Evolutionary conservation across 2,797 vertebrate genomes (phyloP), one percentile per base, ranked within the genome.

Genomic region (Danio kyathit): DNA sequence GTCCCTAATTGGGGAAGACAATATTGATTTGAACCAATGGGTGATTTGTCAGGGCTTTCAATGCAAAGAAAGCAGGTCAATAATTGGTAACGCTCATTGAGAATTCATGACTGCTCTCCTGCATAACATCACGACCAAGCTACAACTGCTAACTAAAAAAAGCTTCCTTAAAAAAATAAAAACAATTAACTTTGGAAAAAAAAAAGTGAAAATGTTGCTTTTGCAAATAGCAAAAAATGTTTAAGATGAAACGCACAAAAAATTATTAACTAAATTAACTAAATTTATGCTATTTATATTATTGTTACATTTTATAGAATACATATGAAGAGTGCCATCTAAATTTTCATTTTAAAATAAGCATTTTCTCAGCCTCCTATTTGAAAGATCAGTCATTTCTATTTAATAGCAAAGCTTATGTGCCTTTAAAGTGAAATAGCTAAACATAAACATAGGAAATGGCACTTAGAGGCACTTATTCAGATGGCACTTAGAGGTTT

Each of bases 11-110:
- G 56, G 52, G 64, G 46, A 61, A 44, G 74, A 69, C 70, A 63
- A 59, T 54, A 81, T 84, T 78, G 83, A 84, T 84, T 67, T 61
- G 40, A 74, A 52, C 40, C 70, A 65, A 63, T 57, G 69, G 80
- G 69, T 0, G 75, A 73, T 78, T 73, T 60, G 64, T 69, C 48
- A 56, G 48, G 61, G 40, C 46, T 73, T 54, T 21, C 19, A 70
- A 74, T 77, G 51, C 52, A 74, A 61, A 54, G 41, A 67, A 74
- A 54, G 17, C 69, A 40, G 63, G 75, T 79, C 41, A 49, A 78
- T 74, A 73, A 57, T 38, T 78, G 41, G 79, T 48, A 67, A 74
- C n/a, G 12, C 56, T 60, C 49, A 57, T 41, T 56, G 49, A 13
- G 13, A 71, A 64, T 59, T 48, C 78, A 65, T 76, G n/a, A 40